These are phyloP conservation scores for Monopis laevigella DNA, from an alignment of 2,888 invertebrate genomes.

Conservation along the genomic window DNA sequence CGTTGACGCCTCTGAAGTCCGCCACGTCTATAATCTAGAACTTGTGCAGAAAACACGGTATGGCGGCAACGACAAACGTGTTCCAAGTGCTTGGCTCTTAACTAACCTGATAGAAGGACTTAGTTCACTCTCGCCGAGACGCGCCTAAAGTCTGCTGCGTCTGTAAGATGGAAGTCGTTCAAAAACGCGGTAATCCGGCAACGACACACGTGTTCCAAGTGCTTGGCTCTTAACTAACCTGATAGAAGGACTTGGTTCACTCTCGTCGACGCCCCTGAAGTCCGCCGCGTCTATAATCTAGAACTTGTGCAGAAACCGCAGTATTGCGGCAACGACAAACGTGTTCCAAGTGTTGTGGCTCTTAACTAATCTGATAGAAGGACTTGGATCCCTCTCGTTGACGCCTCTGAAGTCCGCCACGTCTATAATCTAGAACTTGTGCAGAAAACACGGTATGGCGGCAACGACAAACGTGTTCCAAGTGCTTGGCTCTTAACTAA, in stretches of 20 bases:
- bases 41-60: constrained; percentile 92
- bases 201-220: too few species aligned
- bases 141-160: too few species aligned
- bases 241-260: constrained; percentile 99
- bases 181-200: too few species aligned
- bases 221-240: constrained; percentile 65
- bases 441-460: constrained; percentile 92
- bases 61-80: too few species aligned
- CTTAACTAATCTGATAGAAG: constrained; percentile 97
- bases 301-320: constrained; percentile 92
- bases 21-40: constrained; percentile 97
- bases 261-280: constrained; percentile 96
- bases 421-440: constrained; percentile 95
- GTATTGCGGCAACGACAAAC: constrained; percentile 86
- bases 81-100: too few species aligned
- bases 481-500: too few species aligned
- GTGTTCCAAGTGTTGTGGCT: constrained; percentile 91
- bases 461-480: too few species aligned
- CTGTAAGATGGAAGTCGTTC: too few species aligned
- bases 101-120: too few species aligned
- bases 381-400: constrained; percentile 97
- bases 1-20: constrained; percentile 96
- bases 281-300: constrained; percentile 97
- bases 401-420: constrained; percentile 96
- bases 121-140: too few species aligned